Conservation (phyloP, 2,888 invertebrate species). For the Arctia plantaginis region DNA sequence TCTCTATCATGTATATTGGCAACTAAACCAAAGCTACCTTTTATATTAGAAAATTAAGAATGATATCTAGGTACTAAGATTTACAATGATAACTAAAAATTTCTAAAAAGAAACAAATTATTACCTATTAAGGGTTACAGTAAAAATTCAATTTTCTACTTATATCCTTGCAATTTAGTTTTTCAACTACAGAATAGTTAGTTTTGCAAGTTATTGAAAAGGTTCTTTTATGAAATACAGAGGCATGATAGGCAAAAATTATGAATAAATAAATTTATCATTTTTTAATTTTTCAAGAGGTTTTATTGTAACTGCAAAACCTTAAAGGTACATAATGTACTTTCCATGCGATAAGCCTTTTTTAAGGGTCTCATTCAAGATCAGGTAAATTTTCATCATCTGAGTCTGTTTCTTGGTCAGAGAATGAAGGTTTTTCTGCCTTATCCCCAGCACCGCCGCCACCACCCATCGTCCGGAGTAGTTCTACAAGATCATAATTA, state of each 20-base stretch:
- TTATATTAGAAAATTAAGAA: neutral
- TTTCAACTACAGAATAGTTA: slow-evolving; percentile 41
- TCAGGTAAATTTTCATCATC: slow-evolving; percentile 94
- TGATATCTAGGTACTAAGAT: neutral
- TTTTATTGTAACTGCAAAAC: slow-evolving; percentile 85
- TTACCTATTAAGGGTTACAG: slow-evolving; percentile 11
- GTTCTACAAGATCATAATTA: slow-evolving; percentile 86
- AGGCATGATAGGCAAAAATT: slow-evolving; percentile 32
- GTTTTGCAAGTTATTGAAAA: slow-evolving; percentile 27
- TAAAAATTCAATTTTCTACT: slow-evolving; percentile 27
- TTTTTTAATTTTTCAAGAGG: slow-evolving; percentile 58
- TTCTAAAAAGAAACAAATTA: neutral
- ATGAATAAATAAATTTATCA: slow-evolving; percentile 49
- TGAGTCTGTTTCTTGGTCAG: slow-evolving; percentile 92
- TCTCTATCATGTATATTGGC: slow-evolving; percentile 6
- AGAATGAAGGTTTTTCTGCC: slow-evolving; percentile 89
- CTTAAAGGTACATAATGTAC: slow-evolving; percentile 79
- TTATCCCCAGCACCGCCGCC: slow-evolving; percentile 74
- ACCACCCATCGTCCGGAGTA: slow-evolving; percentile 92
- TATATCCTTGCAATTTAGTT: slow-evolving; percentile 33
- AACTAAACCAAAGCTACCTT: slow-evolving; percentile 4
- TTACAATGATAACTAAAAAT: neutral
- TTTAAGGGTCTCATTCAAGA: slow-evolving; percentile 86
- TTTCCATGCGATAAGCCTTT: slow-evolving; percentile 66
- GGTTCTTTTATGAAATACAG: slow-evolving; percentile 29